Evolutionary conservation across 2,888 invertebrate genomes (phyloP), one percentile per base, ranked within the genome.

Genomic region (Biston stratarius): DNA sequence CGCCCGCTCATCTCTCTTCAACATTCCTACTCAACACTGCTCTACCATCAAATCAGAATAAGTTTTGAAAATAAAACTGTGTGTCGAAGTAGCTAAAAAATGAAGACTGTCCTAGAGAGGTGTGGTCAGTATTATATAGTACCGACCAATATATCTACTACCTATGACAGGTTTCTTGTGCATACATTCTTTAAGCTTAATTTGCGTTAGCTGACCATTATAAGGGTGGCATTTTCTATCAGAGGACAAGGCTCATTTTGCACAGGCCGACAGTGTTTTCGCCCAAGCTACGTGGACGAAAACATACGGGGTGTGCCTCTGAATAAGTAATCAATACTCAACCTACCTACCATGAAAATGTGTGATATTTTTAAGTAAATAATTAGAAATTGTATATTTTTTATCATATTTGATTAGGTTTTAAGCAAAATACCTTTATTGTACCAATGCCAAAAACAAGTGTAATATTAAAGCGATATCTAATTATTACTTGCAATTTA

Each of bases 21-120:
- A 88, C 89, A 86, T 91, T 91, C 86, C 88, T 84, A 71, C 81
- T 83, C 58, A 55, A 67, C 44, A 60, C 70, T 74, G 78, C 72
- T 70, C 79, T 74, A 71, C 70, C 73, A 65, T 75, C 82, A 63
- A 80, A 83, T 66, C 83, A 81, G 9, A 34, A 45, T 73, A 81
- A 82, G 63, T 87, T 84, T 79, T 87, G 78, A 81, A 42, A 9
- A 14, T 44, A 38, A n/a, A 47, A 36, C 5, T 45, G 3, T 45
- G 45, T 57, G 40, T 33, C 45, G 33, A 42, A 58, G 45, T 57
- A 24, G 44, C 44, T 11, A 11, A 42, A 33, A 56, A 34, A 34
- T 2, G 24, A 42, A 55, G 2, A 55, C 8, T 55, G 11, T n/a
- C 12, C 34, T 34, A 49, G 12, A 2, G 34, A 49, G n/a, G n/a